Evolutionary conservation across 2,888 invertebrate species (phyloP).

Genomic region (Hoplodrina ambigua): DNA sequence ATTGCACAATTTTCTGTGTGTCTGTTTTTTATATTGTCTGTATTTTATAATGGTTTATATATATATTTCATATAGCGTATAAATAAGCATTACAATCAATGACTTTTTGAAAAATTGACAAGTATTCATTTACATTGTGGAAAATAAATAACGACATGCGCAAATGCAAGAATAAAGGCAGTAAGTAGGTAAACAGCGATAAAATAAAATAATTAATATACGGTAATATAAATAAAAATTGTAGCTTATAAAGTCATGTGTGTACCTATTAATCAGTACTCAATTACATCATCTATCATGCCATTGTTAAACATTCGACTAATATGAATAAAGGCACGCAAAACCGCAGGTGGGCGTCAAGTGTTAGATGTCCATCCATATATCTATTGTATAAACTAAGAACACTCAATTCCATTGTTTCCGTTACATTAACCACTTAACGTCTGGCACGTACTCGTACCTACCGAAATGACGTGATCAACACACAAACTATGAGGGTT

Average conservation of each 20-base stretch:
- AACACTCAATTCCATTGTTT: constrained; percentile 69
- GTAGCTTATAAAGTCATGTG: background rate
- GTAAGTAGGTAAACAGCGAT: background rate
- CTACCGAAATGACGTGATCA: constrained; percentile 64
- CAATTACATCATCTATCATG: constrained; percentile 14
- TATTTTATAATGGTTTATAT: no score
- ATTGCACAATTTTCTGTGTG: no score
- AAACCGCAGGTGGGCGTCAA: constrained; percentile 42
- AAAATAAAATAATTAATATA: background rate
- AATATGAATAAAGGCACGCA: constrained; percentile 17
- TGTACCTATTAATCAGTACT: background rate
- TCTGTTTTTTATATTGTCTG: no score
- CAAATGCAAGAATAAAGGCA: no score
- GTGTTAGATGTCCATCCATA: constrained; percentile 20
- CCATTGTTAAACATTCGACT: constrained; percentile 1
- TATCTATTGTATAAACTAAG: constrained; percentile 33
- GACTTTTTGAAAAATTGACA: no score
- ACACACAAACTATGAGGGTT: constrained; percentile 36
- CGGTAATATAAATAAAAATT: background rate
- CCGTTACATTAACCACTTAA: constrained; percentile 75
- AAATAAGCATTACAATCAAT: no score
- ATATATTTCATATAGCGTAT: no score
- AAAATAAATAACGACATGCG: no score
- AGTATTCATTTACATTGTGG: no score
- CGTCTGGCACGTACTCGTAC: constrained; percentile 53